Evolutionary conservation across 2,888 invertebrate species (phyloP).

Genomic region (Pyrocoelia pectoralis): DNA sequence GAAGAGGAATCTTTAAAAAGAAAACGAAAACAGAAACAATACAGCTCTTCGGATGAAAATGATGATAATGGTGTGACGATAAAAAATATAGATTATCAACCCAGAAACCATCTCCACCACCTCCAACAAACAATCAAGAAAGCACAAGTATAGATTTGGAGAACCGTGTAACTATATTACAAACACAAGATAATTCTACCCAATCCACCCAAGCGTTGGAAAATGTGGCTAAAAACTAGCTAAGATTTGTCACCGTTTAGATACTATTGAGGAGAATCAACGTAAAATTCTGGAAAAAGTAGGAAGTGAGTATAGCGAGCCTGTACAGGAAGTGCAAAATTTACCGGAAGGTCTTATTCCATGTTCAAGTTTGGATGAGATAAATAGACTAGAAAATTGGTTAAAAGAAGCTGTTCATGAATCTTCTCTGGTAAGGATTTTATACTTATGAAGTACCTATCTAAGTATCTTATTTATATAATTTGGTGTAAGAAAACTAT

Average conservation of each 20-base stretch:
- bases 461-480: not conserved
- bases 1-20: not conserved
- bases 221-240: not conserved
- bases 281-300: conserved; percentile 1
- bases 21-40: conserved; percentile 3
- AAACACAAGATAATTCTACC: conserved; percentile 2
- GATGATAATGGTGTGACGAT: not conserved
- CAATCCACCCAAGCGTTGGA: conserved; percentile 4
- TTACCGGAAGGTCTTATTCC: conserved; percentile 4
- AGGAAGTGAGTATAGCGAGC: conserved; percentile 1
- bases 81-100: conserved; percentile 2
- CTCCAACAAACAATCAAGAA: not conserved
- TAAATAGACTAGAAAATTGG: conserved; percentile 3
- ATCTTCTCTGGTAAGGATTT: not conserved
- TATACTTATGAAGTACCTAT: not conserved
- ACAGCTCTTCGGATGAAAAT: conserved; percentile 1
- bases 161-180: not conserved
- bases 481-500: not conserved
- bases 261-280: not conserved
- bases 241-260: not conserved
- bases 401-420: not conserved
- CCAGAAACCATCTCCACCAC: conserved; percentile 3
- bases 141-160: not conserved
- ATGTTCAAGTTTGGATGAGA: not conserved
- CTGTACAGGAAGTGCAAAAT: not conserved